Base-by-base conservation (phyloP, 2,888 invertebrate genomes). In the Pyrrhosoma nymphula region DNA sequence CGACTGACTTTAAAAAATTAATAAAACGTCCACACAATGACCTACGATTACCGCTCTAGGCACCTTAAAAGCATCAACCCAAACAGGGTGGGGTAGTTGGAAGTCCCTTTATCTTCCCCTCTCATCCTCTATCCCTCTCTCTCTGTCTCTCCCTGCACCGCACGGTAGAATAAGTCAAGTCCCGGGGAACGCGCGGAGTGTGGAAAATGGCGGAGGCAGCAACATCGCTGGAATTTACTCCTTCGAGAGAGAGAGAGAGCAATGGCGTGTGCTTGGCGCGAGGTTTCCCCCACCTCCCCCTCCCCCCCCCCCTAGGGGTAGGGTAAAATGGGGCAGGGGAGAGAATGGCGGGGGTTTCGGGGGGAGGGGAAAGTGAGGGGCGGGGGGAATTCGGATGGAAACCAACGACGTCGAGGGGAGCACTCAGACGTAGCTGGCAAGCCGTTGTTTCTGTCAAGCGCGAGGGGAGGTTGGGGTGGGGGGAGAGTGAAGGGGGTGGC, bases 401-500 rank as follows among this genome's bases (percentile, higher is more conserved):
- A 82, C 82, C 82, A 82, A 35, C 30, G 82, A 18, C 30, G 82
- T 2, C 10, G 69, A 18, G 82, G 35, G 30, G 16, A 10, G 69
- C 69, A 3, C 82, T 82, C 82, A 82, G 82, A 82, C 82, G 82
- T 20, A 82, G 82, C 82, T 35, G 82, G 82, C 82, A n/a, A 35
- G 82, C 82, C 82, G 82, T 82, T 82, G 82, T 82, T 82, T 35
- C 82, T 82, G 82, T 82, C 82, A 82, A 82, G 82, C 14, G 82
- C 30, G 35, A 30, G 35, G 82, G 82, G 47, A 55, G 55, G 23
- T 1, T 20, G 23, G 8, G 18, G 89, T 6, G 89, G 20, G 35
- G 55, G 16, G 35, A 16, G 89, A 55, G 23, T 23, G 2, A 20
- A 82, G n/a, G 82, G 14, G 82, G 82, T 8, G 20, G 30, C 16